Percentiles rank a stretch among this genome's conserved stretches.
Evolutionary conservation across 2,888 invertebrate genomes (phyloP).

Genomic region (Ophion ellenae): DNA sequence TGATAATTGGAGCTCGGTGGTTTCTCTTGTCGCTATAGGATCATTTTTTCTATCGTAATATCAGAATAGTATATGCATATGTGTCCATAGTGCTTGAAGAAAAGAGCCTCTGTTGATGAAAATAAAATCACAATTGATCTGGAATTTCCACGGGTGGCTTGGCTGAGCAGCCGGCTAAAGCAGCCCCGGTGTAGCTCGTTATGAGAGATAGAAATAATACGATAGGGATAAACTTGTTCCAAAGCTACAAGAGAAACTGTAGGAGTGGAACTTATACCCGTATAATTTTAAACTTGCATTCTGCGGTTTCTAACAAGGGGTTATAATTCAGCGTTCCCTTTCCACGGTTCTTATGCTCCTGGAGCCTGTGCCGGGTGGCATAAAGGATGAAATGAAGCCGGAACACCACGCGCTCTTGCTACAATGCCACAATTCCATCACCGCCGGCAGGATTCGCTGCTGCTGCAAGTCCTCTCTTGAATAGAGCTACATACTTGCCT

Average conservation of each 20-base stretch:
- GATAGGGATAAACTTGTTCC: constrained; percentile 41
- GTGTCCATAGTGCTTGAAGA: constrained; percentile 4
- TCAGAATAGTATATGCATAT: not conserved
- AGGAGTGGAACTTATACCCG: constrained; percentile 80
- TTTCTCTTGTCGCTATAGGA: not conserved
- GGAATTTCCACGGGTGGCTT: constrained; percentile 7
- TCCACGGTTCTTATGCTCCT: constrained; percentile 65
- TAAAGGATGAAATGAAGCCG: constrained; percentile 82
- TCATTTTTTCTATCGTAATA: not conserved
- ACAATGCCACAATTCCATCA: constrained; percentile 67
- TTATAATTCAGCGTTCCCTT: constrained; percentile 80
- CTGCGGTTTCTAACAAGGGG: constrained; percentile 82
- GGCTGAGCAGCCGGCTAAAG: constrained; percentile 46
- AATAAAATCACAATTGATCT: not conserved
- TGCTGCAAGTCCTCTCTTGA: not conserved
- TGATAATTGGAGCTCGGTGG: not conserved
- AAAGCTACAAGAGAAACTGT: constrained; percentile 41
- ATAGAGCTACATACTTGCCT: constrained; percentile 49
- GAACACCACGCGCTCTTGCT: constrained; percentile 77
- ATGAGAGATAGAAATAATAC: constrained; percentile 40
- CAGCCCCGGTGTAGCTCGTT: constrained; percentile 32
- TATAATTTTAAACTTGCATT: constrained; percentile 82
- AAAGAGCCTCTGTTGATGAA: not conserved
- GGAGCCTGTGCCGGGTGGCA: constrained; percentile 67
- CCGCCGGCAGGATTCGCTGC: constrained; percentile 58